Base-by-base conservation (phyloP, 2,113 vertebrate species). In the Bos indicus region DNA sequence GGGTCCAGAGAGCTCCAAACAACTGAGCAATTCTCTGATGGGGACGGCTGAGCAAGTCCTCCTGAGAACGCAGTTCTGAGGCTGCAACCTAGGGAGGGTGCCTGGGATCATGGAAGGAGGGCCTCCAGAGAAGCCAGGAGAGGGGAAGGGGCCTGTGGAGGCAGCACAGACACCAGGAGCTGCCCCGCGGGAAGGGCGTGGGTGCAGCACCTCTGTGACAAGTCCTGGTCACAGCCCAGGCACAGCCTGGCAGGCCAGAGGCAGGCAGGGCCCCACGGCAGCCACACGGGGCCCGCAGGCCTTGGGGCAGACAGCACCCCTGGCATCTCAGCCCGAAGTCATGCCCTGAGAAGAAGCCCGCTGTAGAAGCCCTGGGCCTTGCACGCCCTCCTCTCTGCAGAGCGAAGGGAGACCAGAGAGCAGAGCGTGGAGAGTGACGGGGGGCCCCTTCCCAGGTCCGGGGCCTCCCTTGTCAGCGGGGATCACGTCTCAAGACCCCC, bases 351-450 rank as follows among this genome's bases (percentile, higher is more conserved):
- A 25, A 33, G 16, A 17, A 46, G 17, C 13, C n/a, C 1, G 12
- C 26, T 80, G 46, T 28, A 80, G 46, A 51, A n/a, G 17, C 80
- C 51, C 19, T 1, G 2, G 80, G 33, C 80, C 28, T 16, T 5
- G 16, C 9, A 11, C 16, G 3, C 19, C 10, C 9, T 12, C 33
- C 91, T 23, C 62, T 57, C 84, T n/a, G 54, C 54, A 2, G 78
- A 57, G 52, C 14, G 14, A 43, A 26, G 59, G 23, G 87, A 83
- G 25, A 15, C 25, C 0, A 2, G 13, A 25, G 33, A 2, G 6
- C 43, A 5, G 2, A 33, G 0, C 0, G 0, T 30, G 60, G 36
- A 25, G 2, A 7, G 26, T 25, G 7, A 16, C 0, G 0, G 21
- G 17, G 28, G 59, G 40, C 11, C 48, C 51, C 33, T 54, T 25